Percentiles rank a stretch among this genome's conserved stretches.
phyloP scores from a whole-genome alignment of 1,140 invertebrate species.

The Bombus waltoni region DNA sequence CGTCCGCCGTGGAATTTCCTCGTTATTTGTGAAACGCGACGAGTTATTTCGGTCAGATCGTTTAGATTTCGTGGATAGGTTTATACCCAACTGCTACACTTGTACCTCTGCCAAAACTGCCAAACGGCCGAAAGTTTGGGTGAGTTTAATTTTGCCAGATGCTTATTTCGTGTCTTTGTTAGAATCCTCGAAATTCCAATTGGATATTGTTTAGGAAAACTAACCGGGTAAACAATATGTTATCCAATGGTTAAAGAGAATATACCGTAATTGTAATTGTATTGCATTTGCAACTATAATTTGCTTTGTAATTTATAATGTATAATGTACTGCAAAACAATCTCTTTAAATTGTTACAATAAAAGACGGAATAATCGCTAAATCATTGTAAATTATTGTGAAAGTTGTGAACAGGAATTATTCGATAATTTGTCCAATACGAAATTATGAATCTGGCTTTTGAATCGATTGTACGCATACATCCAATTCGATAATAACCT shows the following conservation, averaged over 20 bases:
- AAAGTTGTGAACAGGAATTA: background rate
- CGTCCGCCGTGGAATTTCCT: background rate
- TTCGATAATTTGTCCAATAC: background rate
- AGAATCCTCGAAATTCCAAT: background rate
- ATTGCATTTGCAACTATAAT: background rate
- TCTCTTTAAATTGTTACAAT: background rate
- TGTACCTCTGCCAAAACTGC: slow-evolving; percentile 30
- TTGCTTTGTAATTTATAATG: too few relatives aligned
- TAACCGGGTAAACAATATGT: background rate
- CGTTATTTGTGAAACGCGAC: slow-evolving; percentile 16
- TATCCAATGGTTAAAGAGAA: background rate
- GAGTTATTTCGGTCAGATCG: slow-evolving; percentile 25
- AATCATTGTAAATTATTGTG: too few relatives aligned
- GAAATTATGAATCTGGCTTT: background rate
- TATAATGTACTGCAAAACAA: background rate
- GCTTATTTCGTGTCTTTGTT: background rate
- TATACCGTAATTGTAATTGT: background rate
- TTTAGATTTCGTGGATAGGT: background rate
- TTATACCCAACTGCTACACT: background rate
- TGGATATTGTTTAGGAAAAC: background rate
- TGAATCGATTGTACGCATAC: background rate
- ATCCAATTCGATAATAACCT: background rate
- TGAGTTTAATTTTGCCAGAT: slow-evolving; percentile 7
- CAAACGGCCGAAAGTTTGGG: slow-evolving; percentile 13
- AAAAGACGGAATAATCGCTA: too few relatives aligned